Evolutionary conservation across 2,113 vertebrate genomes (phyloP).

Genomic region (Periophthalmodon schlosseri): DNA sequence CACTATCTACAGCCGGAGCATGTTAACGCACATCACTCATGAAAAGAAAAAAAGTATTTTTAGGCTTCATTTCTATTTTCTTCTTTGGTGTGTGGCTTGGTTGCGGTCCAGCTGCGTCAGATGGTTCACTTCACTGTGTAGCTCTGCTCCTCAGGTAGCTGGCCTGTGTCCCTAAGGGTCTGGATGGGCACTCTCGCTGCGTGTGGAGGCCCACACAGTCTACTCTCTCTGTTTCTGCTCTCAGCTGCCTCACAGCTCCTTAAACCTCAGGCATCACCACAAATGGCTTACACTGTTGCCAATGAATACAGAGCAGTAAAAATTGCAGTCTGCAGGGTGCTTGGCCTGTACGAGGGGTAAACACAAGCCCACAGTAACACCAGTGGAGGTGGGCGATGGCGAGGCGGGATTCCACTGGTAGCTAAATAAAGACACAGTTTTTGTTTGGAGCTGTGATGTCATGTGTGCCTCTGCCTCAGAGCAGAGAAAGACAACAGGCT

Average conservation of each 20-base stretch:
- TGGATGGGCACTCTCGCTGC: conserved; percentile 17
- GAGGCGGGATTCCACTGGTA: conserved; percentile 66
- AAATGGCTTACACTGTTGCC: conserved; percentile 61
- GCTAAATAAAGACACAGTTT: conserved; percentile 54
- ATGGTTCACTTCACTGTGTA: conserved; percentile 8
- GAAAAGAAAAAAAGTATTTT: conserved; percentile 8
- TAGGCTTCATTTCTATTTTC: conserved; percentile 11
- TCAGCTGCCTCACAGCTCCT: conserved; percentile 49
- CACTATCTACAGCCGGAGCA: background rate
- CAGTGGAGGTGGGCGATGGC: conserved; percentile 36
- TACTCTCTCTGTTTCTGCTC: conserved; percentile 34
- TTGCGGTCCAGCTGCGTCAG: conserved; percentile 32
- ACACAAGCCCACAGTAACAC: conserved; percentile 51
- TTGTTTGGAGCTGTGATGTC: conserved; percentile 71
- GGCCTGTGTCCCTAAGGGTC: conserved; percentile 30
- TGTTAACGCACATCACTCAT: conserved; percentile 1
- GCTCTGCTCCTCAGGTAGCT: conserved; percentile 18
- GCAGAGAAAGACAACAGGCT: conserved; percentile 33
- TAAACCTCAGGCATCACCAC: conserved; percentile 73
- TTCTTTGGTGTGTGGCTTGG: conserved; percentile 17
- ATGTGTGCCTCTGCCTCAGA: conserved; percentile 1
- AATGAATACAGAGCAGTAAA: conserved; percentile 70
- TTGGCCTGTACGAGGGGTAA: conserved; percentile 49
- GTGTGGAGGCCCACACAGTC: conserved; percentile 51
- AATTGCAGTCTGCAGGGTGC: conserved; percentile 57